phyloP scores from a whole-genome alignment of 30 jellyfish, hydroid and myxozoan species.

The Chironex yamaguchii region DNA sequence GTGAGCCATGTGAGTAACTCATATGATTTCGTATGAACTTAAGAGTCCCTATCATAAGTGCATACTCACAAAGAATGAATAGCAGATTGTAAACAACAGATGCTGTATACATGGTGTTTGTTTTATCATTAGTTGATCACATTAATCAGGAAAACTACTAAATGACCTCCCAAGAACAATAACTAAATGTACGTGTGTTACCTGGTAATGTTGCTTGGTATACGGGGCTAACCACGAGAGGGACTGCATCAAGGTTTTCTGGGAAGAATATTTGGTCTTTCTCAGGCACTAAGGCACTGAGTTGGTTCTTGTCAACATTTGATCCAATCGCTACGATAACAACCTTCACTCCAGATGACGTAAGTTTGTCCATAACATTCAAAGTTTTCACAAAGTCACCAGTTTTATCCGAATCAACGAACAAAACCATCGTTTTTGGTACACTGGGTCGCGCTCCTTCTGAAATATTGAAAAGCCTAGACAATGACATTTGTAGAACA shows the following conservation, averaged over 20 bases:
- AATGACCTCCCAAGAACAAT: too few species aligned
- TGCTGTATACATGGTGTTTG: too few species aligned
- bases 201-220: slow-evolving; percentile 59
- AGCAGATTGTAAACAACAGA: too few species aligned
- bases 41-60: too few species aligned
- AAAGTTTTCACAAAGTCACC: neutral
- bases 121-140: too few species aligned
- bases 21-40: too few species aligned
- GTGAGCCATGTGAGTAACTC: too few species aligned
- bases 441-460: slow-evolving; percentile 72
- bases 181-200: too few species aligned
- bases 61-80: too few species aligned
- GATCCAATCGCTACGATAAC: slow-evolving; percentile 63
- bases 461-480: slow-evolving; percentile 32
- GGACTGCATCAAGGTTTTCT: slow-evolving; percentile 23
- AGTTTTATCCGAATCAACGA: slow-evolving; percentile 33
- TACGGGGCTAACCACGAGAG: slow-evolving; percentile 22
- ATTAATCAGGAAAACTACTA: too few species aligned
- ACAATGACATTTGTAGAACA: slow-evolving; percentile 71
- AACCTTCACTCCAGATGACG: slow-evolving; percentile 54
- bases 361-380: neutral
- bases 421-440: slow-evolving; percentile 68
- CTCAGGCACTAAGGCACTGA: slow-evolving; percentile 18
- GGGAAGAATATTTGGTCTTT: slow-evolving; percentile 17
- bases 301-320: slow-evolving; percentile 6